Percentiles rank a stretch among this genome's conserved stretches.
These are phyloP conservation scores for Ploceus nigricollis DNA, from an alignment of 2,113 vertebrate genomes.

Conservation along the genomic window DNA sequence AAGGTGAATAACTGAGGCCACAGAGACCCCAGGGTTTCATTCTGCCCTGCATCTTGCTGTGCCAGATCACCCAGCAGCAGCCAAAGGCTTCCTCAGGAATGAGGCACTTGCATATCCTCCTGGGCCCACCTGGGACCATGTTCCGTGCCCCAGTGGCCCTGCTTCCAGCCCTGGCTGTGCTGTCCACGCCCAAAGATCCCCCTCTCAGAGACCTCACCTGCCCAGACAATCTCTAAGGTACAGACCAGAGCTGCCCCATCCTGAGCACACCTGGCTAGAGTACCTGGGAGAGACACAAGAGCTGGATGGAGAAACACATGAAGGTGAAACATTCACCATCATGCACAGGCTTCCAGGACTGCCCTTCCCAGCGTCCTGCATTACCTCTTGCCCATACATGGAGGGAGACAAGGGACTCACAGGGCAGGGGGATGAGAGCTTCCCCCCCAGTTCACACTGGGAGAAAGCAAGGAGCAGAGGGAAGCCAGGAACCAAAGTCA, in stretches of 20 bases:
- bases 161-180: not conserved
- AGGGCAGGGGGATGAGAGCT: not conserved
- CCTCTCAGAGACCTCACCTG: not conserved
- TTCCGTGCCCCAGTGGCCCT: accelerated
- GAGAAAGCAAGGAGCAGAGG: not conserved
- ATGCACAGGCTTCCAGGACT: not conserved
- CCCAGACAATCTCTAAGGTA: not conserved
- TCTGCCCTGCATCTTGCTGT: not conserved
- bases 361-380: not conserved
- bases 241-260: not conserved
- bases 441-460: accelerated
- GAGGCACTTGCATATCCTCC: not conserved
- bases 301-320: not conserved
- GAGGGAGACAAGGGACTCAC: not conserved
- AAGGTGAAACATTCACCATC: not conserved
- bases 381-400: not conserved
- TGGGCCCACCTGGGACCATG: accelerated
- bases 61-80: not conserved
- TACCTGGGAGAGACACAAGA: not conserved
- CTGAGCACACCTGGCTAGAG: not conserved
- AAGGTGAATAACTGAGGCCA: not conserved
- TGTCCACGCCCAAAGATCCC: not conserved
- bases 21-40: not conserved
- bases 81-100: not conserved
- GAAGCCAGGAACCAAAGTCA: not conserved